Evolutionary conservation across 2,797 vertebrate species (phyloP).

Genomic region (Vespertilio murinus): DNA sequence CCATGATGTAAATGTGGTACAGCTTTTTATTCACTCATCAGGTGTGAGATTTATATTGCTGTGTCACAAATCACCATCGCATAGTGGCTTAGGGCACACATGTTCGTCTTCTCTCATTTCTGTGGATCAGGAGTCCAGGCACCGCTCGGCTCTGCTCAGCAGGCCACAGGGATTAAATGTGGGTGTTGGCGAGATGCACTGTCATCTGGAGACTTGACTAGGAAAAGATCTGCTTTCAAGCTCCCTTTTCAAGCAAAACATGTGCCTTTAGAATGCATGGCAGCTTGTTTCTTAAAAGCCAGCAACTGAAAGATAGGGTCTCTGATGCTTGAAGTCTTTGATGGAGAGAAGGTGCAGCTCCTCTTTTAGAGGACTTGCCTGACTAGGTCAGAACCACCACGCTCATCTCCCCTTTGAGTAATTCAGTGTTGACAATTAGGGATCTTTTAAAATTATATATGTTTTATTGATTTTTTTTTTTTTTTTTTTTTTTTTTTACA

Average conservation of each 20-base stretch:
- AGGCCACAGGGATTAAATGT: neutral
- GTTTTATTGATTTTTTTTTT: no score
- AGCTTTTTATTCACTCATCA: no score
- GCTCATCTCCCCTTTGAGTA: neutral
- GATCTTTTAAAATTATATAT: no score
- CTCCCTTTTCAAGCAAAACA: neutral
- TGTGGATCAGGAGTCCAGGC: neutral
- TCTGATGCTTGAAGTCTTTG: neutral
- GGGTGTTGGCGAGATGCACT: neutral
- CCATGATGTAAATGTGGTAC: no score
- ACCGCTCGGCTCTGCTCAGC: neutral
- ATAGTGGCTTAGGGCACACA: neutral
- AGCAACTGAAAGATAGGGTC: neutral
- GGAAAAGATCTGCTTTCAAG: neutral
- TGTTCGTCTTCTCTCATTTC: neutral
- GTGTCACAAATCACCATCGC: neutral
- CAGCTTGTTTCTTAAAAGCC: neutral
- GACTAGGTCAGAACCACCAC: neutral
- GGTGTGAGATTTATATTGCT: neutral
- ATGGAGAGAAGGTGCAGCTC: neutral
- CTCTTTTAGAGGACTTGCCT: neutral
- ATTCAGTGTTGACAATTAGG: neutral
- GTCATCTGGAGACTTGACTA: neutral
- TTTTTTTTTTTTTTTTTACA: no score
- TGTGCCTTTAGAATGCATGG: neutral